Base-by-base conservation (phyloP, 2,888 invertebrate species). In the Cactoblastis cactorum region DNA sequence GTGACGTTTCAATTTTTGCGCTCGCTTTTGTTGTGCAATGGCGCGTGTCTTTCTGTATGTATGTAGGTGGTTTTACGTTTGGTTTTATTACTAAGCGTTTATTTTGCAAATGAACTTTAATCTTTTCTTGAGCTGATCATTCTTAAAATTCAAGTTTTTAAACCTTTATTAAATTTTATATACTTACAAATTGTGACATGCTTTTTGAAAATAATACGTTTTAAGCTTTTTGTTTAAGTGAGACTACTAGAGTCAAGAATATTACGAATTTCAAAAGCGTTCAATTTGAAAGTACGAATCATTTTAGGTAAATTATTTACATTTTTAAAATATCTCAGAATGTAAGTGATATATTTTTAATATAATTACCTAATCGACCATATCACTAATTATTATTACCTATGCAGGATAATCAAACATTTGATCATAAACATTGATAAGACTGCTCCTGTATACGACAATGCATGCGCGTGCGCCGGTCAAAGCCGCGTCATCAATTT, bases 401-500 rank as follows among this genome's bases (percentile, higher is more conserved):
- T 28, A 28, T 28, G 5, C 69, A 72, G 75, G 68, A 67, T 59
- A 60, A 64, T 71, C 58, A 56, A 66, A 67, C 69, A 74, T 73
- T 68, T 70, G 76, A 74, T 77, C 71, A 72, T 60, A 60, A 60
- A 53, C 56, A 65, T 60, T 79, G 79, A 83, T 79, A 84, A 72
- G 56, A 63, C 67, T 37, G 37, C 17, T 65, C 62, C 65, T 69
- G 69, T 63, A 60, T 55, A 57, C 61, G 67, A 84, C 78, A 85
- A 76, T 65, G 67, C 74, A 67, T 73, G 80, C 77, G 80, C 71
- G 34, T 58, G 63, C 68, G 57, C 69, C 64, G 73, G 74, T 84
- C 85, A 85, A 88, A 82, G 83, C 79, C 74, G 80, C 82, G 85
- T 89, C 89, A 88, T 89, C 88, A 89, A 88, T 89, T 88, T 88